Evolutionary conservation across 2,888 invertebrate species (phyloP).

Genomic region (Amblyjoppa fuscipennis): DNA sequence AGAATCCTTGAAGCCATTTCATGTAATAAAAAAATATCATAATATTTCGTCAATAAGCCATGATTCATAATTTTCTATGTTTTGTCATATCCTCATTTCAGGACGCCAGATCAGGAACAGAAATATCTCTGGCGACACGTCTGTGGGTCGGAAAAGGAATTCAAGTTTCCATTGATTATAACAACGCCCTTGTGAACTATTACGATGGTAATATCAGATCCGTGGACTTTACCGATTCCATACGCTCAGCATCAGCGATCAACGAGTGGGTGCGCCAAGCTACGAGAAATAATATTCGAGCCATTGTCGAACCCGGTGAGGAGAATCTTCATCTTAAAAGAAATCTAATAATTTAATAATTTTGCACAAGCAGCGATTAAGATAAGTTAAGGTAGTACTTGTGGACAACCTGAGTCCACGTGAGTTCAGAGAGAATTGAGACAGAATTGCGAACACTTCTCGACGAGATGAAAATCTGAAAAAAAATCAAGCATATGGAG

Average conservation of each 20-base stretch:
- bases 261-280: conserved; percentile 88
- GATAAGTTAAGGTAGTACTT: too few relatives aligned
- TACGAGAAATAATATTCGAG: conserved; percentile 87
- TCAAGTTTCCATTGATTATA: conserved; percentile 84
- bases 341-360: conserved; percentile 30
- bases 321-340: conserved; percentile 5
- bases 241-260: conserved; percentile 85
- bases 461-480: too few relatives aligned
- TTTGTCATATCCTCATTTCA: conserved; percentile 55
- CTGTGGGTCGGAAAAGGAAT: conserved; percentile 75
- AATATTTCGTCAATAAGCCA: neutral
- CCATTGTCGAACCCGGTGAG: conserved; percentile 87
- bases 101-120: conserved; percentile 72
- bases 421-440: too few relatives aligned
- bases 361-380: neutral
- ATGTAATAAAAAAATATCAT: conserved; percentile 82
- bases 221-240: conserved; percentile 86
- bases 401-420: too few relatives aligned
- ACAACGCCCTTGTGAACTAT: conserved; percentile 83
- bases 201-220: conserved; percentile 86
- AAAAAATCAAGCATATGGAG: too few relatives aligned
- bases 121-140: conserved; percentile 75
- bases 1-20: conserved; percentile 80
- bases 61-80: conserved; percentile 21
- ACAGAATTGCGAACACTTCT: too few relatives aligned